Conservation (phyloP, 2,888 invertebrate genomes). For the Cataglyphis albicans region DNA sequence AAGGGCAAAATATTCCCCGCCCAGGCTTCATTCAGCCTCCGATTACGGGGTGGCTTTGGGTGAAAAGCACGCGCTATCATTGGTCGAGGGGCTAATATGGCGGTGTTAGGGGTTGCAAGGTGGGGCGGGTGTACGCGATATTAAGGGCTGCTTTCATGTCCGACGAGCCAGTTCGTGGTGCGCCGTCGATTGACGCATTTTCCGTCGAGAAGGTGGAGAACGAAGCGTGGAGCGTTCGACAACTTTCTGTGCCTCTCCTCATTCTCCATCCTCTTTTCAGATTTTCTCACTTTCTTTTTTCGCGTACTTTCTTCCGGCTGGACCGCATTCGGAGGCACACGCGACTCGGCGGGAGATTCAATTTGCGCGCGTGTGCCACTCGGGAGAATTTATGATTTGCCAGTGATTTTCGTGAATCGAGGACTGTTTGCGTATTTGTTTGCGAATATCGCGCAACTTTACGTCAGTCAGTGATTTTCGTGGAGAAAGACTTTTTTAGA, state of each 20-base stretch:
- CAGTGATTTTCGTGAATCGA: conserved; percentile 64
- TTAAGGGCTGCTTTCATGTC: conserved; percentile 84
- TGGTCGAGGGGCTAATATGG: conserved; percentile 86
- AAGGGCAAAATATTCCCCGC: conserved; percentile 85
- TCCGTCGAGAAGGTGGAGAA: conserved; percentile 67
- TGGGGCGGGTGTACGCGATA: conserved; percentile 81
- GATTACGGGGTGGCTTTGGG: conserved; percentile 82
- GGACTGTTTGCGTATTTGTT: conserved; percentile 28
- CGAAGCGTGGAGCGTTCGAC: conserved; percentile 54
- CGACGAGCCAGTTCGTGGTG: conserved; percentile 86
- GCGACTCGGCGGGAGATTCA: conserved; percentile 73
- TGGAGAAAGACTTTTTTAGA: background rate
- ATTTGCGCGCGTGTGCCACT: conserved; percentile 62
- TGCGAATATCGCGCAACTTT: conserved; percentile 14
- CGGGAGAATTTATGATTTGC: conserved; percentile 28
- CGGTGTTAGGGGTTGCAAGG: conserved; percentile 81
- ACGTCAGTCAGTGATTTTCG: conserved; percentile 34
- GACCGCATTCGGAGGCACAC: conserved; percentile 40
- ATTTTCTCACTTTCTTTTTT: background rate
- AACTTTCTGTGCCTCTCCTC: conserved; percentile 10
- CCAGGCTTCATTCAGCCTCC: conserved; percentile 84
- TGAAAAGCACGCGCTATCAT: conserved; percentile 85
- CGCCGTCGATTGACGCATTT: conserved; percentile 86
- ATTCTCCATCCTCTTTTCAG: conserved; percentile 15
- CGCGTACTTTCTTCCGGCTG: conserved; percentile 21